These are phyloP conservation scores for Plagodis dolabraria DNA, from an alignment of 2,888 invertebrate genomes.

Conservation along the genomic window DNA sequence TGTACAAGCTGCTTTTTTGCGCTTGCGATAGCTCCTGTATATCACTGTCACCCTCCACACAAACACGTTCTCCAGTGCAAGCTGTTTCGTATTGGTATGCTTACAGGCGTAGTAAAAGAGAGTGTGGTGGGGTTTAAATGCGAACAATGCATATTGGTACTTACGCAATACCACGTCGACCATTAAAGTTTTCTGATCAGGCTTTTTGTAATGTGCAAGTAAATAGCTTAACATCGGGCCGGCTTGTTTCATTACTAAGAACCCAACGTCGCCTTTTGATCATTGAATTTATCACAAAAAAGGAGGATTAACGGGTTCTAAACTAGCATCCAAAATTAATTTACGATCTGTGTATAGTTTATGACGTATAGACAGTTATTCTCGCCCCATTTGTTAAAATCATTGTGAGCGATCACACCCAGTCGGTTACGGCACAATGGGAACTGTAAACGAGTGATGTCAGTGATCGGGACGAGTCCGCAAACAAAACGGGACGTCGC, in stretches of 20 bases:
- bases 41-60: too few relatives aligned
- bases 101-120: too few relatives aligned
- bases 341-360: slow-evolving; percentile 73
- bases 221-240: neutral
- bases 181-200: too few relatives aligned
- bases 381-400: slow-evolving; percentile 71
- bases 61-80: too few relatives aligned
- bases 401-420: slow-evolving; percentile 79
- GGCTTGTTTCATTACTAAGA: too few relatives aligned
- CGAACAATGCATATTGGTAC: too few relatives aligned
- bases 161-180: too few relatives aligned
- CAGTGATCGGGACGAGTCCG: slow-evolving; percentile 71
- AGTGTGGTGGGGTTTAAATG: too few relatives aligned
- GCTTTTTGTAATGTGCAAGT: neutral
- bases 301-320: slow-evolving; percentile 25
- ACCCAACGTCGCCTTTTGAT: neutral
- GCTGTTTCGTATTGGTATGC: too few relatives aligned
- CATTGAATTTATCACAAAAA: slow-evolving; percentile 1
- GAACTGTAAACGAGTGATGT: slow-evolving; percentile 66
- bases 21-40: too few relatives aligned
- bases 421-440: slow-evolving; percentile 75
- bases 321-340: slow-evolving; percentile 46
- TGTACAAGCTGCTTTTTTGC: too few relatives aligned
- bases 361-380: slow-evolving; percentile 73
- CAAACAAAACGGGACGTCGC: slow-evolving; percentile 75